Evolutionary conservation across 1,140 invertebrate genomes (phyloP).

Genomic region (Anastrepha ludens): DNA sequence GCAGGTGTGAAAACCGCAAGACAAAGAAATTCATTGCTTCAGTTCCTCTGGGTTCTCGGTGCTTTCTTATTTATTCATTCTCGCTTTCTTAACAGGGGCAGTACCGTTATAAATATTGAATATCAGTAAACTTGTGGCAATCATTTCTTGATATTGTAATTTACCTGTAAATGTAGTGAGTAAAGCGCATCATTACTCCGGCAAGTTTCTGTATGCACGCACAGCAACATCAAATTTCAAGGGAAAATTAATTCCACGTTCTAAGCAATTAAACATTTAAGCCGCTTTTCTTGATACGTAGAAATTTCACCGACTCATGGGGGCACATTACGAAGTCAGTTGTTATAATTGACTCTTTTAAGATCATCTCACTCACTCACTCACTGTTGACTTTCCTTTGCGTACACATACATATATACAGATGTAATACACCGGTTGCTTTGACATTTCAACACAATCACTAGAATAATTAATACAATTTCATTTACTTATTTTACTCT

Average conservation of each 20-base stretch:
- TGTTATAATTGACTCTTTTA: background rate
- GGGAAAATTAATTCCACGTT: background rate
- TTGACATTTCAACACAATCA: background rate
- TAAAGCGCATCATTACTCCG: background rate
- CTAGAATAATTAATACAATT: background rate
- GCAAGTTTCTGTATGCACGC: too few species aligned
- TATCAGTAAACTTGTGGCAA: background rate
- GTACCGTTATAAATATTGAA: slow-evolving; percentile 3
- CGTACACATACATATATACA: background rate
- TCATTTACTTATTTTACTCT: background rate
- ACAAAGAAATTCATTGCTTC: background rate
- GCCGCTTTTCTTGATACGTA: background rate
- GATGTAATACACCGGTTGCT: background rate
- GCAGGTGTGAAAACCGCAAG: background rate
- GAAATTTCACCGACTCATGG: slow-evolving; percentile 15
- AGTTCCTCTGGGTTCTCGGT: background rate
- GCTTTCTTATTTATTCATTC: background rate
- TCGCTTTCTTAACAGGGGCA: too few species aligned
- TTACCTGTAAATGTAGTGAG: background rate
- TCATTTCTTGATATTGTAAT: background rate
- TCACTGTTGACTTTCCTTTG: background rate
- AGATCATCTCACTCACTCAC: background rate
- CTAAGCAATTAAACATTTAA: background rate
- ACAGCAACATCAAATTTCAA: background rate
- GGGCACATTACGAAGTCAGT: background rate